Base-by-base conservation (phyloP, 1,140 invertebrate genomes). In the Diabrotica virgifera region DNA sequence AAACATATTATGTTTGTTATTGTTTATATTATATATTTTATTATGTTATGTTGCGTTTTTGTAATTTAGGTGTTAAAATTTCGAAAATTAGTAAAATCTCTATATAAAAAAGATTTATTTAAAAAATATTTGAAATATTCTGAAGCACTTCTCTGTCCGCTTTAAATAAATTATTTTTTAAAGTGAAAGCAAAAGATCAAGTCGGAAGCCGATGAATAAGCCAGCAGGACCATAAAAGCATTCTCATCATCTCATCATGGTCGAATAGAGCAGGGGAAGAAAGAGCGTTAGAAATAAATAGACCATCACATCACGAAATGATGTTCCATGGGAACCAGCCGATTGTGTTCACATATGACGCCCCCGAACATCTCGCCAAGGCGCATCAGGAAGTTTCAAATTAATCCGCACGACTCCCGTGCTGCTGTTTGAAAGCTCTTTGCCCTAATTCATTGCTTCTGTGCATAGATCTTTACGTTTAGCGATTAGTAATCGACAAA, bases 181-280 rank as follows among this genome's bases (percentile, higher is more conserved):
- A 10, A 46, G 40, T 8, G 40, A 46, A n/a, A 46, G 40, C 40
- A 46, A 46, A 46, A 46, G 40, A 46, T 46, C 40, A 46, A 46
- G 40, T n/a, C 8, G 8, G 40, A 46, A 46, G 40, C 40, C 40
- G 40, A 46, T 46, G 40, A 46, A 46, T 46, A 46, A 46, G 40
- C 40, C 40, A 46, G 40, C 40, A 46, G 24, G 24, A 24, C 40
- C 8, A n/a, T 46, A 46, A 46, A 46, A 8, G 40, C 40, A 46
- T 46, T 46, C n/a, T n/a, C 40, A 46, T 46, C 40, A 46, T 46
- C 40, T 46, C 40, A 46, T 46, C 40, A n/a, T 46, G 40, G 40
- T 46, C 40, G 40, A 46, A 46, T 46, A n/a, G n/a, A 46, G 40
- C 40, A n/a, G 40, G 40, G 40, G n/a, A 46, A 46, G 40, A 46